A percentile compares a stretch with the other conserved stretches of the same genome.
These are phyloP conservation scores for Leptosomus discolor DNA, from an alignment of 2,113 vertebrate species.

Conservation along the genomic window DNA sequence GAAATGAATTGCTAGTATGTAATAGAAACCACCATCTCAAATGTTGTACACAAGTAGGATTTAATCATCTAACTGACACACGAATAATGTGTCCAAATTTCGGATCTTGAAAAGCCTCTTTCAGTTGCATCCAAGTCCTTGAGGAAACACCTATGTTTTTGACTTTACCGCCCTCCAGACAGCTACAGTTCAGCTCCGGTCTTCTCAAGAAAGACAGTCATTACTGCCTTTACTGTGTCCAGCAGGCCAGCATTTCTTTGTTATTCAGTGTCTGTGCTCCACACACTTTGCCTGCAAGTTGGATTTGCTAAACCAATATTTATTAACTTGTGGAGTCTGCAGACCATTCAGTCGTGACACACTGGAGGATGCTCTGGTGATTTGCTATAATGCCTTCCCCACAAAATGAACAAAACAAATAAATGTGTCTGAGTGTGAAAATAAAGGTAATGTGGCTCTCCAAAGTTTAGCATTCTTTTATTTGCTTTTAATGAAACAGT, in stretches of 20 bases:
- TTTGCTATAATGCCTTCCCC: not conserved
- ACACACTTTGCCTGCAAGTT: not conserved
- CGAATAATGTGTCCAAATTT: not conserved
- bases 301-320: not conserved
- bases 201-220: not conserved
- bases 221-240: accelerated
- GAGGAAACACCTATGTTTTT: not conserved
- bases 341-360: not conserved
- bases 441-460: not conserved
- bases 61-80: not conserved
- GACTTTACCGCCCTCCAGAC: not conserved
- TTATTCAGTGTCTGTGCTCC: not conserved
- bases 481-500: not conserved
- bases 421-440: not conserved
- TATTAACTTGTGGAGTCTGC: not conserved
- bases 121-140: not conserved
- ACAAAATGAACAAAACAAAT: not conserved
- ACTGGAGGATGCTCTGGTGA: not conserved
- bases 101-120: not conserved
- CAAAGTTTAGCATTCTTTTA: not conserved
- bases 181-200: not conserved
- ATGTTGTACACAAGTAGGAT: not conserved
- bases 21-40: not conserved
- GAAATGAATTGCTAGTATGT: not conserved
- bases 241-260: not conserved